Percentiles rank a stretch among this genome's conserved stretches.
Conservation (phyloP, 1,140 invertebrate species). For the Meloidogyne exigua region DNA sequence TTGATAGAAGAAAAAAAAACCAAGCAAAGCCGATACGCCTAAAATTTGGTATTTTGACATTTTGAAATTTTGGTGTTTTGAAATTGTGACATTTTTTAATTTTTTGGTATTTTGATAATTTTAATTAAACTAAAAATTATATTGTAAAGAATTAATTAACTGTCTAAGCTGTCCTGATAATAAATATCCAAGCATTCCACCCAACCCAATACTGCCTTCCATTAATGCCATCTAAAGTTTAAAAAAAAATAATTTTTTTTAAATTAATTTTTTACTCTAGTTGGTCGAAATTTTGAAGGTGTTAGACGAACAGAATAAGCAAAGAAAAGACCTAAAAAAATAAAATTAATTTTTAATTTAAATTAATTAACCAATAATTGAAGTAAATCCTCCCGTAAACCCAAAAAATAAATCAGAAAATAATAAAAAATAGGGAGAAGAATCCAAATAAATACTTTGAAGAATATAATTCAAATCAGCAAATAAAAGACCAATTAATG, state of each 20-base stretch:
- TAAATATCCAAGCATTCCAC: constrained; percentile 37
- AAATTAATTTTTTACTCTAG: constrained; percentile 16
- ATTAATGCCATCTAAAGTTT: constrained; percentile 33
- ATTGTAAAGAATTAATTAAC: constrained; percentile 16
- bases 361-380: constrained; percentile 46
- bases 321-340: constrained; percentile 38
- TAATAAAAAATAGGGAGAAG: constrained; percentile 48
- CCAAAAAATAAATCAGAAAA: constrained; percentile 55
- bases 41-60: constrained; percentile 10
- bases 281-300: constrained; percentile 27
- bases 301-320: constrained; percentile 39
- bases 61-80: not conserved
- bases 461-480: constrained; percentile 52
- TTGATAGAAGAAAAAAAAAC: constrained; percentile 30
- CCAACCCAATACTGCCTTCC: constrained; percentile 47
- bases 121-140: too few species aligned
- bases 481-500: constrained; percentile 53
- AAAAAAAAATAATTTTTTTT: not conserved
- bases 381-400: constrained; percentile 53
- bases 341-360: constrained; percentile 6
- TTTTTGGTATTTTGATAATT: not conserved
- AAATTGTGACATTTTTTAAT: not conserved
- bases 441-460: constrained; percentile 42
- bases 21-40: constrained; percentile 37
- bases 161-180: constrained; percentile 43